These are phyloP conservation scores for Salmo trutta DNA, from an alignment of 2,797 vertebrate genomes.

Conservation along the genomic window DNA sequence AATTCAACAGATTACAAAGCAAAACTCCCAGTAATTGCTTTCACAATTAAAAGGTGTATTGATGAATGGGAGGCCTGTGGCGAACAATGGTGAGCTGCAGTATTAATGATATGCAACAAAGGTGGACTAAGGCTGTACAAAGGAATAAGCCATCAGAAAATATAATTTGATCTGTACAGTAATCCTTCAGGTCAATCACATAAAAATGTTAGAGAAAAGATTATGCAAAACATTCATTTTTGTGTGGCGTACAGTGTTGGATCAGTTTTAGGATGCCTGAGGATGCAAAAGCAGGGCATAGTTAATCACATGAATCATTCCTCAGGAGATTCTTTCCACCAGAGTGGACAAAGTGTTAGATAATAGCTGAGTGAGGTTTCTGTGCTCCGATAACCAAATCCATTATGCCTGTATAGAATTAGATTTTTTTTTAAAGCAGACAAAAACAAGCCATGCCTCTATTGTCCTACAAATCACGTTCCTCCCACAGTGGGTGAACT, in stretches of 20 bases:
- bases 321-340: neutral
- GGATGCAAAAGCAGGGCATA: neutral
- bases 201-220: neutral
- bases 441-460: neutral
- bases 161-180: neutral
- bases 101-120: neutral
- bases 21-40: constrained; percentile 1
- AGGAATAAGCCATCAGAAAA: neutral
- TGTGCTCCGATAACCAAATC: neutral
- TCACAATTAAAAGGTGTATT: neutral
- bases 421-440: neutral
- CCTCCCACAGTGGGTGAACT: constrained; percentile 13
- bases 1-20: neutral
- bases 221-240: neutral
- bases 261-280: neutral
- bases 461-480: neutral
- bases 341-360: neutral
- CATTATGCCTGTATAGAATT: constrained; percentile 3
- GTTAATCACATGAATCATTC: constrained; percentile 4
- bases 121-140: neutral
- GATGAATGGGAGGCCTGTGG: neutral
- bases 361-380: constrained; percentile 2
- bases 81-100: neutral
- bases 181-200: neutral
- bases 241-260: neutral